These are phyloP conservation scores for Apis florea DNA, from an alignment of 1,140 invertebrate species.

Conservation along the genomic window DNA sequence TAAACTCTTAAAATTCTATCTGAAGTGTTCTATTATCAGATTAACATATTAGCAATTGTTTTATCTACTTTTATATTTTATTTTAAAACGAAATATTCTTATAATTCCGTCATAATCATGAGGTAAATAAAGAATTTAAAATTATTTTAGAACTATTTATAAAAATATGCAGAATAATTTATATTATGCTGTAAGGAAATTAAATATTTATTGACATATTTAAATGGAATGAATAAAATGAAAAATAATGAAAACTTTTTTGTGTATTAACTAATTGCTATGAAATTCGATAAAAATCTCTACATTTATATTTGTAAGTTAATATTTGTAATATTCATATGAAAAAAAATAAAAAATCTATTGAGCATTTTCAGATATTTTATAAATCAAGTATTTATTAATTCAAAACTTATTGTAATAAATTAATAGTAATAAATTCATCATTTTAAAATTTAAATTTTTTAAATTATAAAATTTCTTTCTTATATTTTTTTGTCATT, in stretches of 20 bases:
- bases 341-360: background rate
- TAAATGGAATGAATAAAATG: background rate
- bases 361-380: background rate
- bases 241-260: background rate
- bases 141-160: background rate
- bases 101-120: background rate
- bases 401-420: no score
- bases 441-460: no score
- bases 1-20: no score
- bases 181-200: background rate
- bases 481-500: no score
- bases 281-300: background rate
- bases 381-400: no score
- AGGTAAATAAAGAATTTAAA: conserved; percentile 9
- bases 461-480: no score
- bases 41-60: background rate
- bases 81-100: conserved; percentile 15
- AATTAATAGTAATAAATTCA: no score
- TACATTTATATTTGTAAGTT: no score
- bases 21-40: no score
- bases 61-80: conserved; percentile 29
- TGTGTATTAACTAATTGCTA: background rate
- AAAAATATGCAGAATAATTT: background rate
- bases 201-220: conserved; percentile 6
- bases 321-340: no score